Base-by-base conservation (phyloP, 2,113 vertebrate genomes). In the Poicephalus meyeri region DNA sequence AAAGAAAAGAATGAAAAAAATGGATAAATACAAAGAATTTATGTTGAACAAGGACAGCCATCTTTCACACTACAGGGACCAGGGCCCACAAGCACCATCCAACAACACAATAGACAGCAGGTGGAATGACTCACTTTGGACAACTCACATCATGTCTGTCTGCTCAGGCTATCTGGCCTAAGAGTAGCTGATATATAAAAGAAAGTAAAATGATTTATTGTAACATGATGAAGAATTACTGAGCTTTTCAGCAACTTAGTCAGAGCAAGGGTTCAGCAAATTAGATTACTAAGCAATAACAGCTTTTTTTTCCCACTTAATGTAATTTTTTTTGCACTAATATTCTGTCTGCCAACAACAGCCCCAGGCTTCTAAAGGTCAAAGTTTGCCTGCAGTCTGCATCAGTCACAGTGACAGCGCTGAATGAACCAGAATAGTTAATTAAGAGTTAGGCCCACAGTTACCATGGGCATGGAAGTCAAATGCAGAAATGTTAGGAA, bases 181-280 rank as follows among this genome's bases (percentile, higher is more conserved):
- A 99, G 99, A 99, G 99, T 99, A 99, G 99, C 99, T 99, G 99
- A 99, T 99, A 99, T 99, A 99, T 99, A 99, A 99, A 99, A 99
- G 99, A 99, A 99, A 99, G 98, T 99, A 99, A 99, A 99, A 99
- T 99, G 99, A 99, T 99, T 98, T 99, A 99, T 99, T 99, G 98
- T 98, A 99, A 99, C 99, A 99, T 98, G 99, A 99, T 99, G 99
- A 98, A 99, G 97, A 99, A 98, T 98, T 98, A 99, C 98, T 98
- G 98, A 98, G 98, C 96, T 98, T 98, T 98, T 99, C 98, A 99
- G 99, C 98, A 99, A 99, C 98, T 98, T 98, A 99, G 98, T 99
- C 96, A 99, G 99, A 99, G 99, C 99, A 99, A 99, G 99, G 99
- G 98, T 99, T 99, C 99, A 99, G 98, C 99, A 99, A 99, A 99